phyloP scores from a whole-genome alignment of 2,797 vertebrate species.

The Sebastes nivosus region DNA sequence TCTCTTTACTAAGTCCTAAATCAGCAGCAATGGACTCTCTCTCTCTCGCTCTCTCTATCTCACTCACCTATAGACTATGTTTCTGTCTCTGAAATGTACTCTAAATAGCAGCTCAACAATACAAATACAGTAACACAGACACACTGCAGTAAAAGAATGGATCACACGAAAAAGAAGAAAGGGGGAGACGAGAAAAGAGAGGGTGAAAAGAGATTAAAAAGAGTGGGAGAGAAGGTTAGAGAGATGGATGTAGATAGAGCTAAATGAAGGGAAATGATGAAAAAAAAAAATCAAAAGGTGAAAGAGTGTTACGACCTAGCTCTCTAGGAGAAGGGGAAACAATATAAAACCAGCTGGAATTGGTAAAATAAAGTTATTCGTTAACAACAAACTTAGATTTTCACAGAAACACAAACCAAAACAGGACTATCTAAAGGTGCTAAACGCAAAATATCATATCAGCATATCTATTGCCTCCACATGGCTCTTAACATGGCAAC shows the following conservation, averaged over 20 bases:
- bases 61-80: neutral
- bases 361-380: neutral
- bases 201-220: neutral
- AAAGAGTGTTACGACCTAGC: neutral
- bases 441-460: neutral
- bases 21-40: constrained; percentile 30
- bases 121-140: neutral
- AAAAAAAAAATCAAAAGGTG: neutral
- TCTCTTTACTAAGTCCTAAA: constrained; percentile 54
- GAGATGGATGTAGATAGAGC: neutral
- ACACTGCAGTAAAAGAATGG: neutral
- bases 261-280: neutral
- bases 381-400: neutral
- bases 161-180: neutral
- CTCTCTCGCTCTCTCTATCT: neutral
- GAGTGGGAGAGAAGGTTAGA: neutral
- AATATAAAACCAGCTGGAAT: neutral
- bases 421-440: neutral
- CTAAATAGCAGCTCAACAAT: neutral
- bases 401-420: neutral
- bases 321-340: neutral
- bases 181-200: neutral
- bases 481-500: no score
- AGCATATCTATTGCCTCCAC: neutral
- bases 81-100: neutral